Evolutionary conservation across 2,888 invertebrate species (phyloP).

Genomic region (Idaea aversata): DNA sequence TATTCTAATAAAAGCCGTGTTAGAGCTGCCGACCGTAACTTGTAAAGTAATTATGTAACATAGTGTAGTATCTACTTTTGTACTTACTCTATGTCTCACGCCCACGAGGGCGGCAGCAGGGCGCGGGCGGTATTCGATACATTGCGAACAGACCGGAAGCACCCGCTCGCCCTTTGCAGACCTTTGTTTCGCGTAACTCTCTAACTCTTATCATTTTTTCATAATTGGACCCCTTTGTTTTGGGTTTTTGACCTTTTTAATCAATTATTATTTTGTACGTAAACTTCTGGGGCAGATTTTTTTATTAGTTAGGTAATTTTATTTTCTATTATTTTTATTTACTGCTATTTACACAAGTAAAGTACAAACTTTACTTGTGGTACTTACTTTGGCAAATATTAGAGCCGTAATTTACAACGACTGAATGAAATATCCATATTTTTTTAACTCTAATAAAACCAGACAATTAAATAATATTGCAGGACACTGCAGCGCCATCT

Average conservation of each 20-base stretch:
- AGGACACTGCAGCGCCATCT: too few relatives aligned
- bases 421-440: too few relatives aligned
- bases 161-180: conserved; percentile 64
- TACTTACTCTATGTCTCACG: conserved; percentile 10
- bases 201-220: conserved; percentile 40
- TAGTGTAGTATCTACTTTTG: background rate
- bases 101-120: conserved; percentile 28
- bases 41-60: too few relatives aligned
- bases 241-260: background rate
- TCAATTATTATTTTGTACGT: background rate
- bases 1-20: too few relatives aligned
- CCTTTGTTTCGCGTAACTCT: conserved; percentile 65
- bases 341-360: background rate
- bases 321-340: background rate
- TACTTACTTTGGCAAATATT: too few relatives aligned
- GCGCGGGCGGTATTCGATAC: conserved; percentile 57
- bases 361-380: too few relatives aligned
- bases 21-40: too few relatives aligned
- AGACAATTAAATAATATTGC: too few relatives aligned
- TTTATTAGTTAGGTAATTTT: background rate
- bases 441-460: too few relatives aligned
- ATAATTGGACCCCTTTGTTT: conserved; percentile 32
- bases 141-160: conserved; percentile 44
- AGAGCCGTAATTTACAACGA: too few relatives aligned
- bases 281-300: background rate